Evolutionary conservation across 2,797 vertebrate genomes (phyloP).

Genomic region (Notoglanidium macrostoma): DNA sequence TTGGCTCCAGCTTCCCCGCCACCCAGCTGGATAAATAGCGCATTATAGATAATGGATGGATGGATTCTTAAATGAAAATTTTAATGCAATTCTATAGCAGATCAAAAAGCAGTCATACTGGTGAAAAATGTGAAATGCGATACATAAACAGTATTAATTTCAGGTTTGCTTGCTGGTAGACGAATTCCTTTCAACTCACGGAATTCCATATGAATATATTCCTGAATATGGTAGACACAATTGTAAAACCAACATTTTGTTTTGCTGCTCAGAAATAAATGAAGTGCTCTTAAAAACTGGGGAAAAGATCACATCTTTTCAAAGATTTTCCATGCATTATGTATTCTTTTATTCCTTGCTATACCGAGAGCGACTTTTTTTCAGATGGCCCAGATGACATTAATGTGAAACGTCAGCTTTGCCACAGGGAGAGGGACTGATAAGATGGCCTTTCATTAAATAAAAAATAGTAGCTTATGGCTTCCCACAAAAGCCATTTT

Average conservation of each 20-base stretch:
- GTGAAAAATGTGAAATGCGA: background rate
- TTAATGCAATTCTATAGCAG: background rate
- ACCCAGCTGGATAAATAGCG: too few relatives aligned
- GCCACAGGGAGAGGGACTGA: conserved; percentile 10
- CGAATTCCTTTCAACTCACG: background rate
- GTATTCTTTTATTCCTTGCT: conserved; percentile 12
- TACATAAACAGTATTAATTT: background rate
- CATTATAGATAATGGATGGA: too few relatives aligned
- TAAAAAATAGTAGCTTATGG: conserved; percentile 1
- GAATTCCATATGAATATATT: background rate
- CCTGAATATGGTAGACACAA: background rate
- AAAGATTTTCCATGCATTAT: conserved; percentile 22
- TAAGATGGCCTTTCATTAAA: conserved; percentile 24
- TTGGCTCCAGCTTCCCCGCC: too few relatives aligned
- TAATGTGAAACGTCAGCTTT: conserved; percentile 28
- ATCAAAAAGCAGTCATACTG: background rate
- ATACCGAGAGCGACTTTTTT: conserved; percentile 15
- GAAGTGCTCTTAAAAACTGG: conserved; percentile 17
- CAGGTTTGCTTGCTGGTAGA: background rate
- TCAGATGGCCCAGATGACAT: conserved; percentile 35
- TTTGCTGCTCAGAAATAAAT: background rate
- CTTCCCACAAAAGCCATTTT: conserved; percentile 11
- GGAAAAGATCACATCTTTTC: conserved; percentile 25
- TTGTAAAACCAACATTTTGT: background rate
- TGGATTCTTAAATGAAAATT: too few relatives aligned